A percentile compares a stretch with the other conserved stretches of the same genome.
These are phyloP conservation scores for Eremobia ochroleuca DNA, from an alignment of 2,888 invertebrate genomes.

Conservation along the genomic window DNA sequence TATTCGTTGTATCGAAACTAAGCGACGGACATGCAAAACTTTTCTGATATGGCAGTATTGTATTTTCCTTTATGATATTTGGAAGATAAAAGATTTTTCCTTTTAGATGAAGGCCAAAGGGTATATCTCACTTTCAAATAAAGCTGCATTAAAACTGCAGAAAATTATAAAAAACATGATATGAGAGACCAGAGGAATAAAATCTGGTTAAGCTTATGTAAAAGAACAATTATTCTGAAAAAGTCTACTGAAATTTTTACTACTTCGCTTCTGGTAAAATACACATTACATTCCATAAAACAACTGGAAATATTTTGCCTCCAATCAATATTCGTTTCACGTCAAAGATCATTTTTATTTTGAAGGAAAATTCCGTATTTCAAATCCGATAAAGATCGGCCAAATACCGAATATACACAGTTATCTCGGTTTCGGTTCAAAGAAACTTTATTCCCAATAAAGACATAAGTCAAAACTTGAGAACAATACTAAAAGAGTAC, in stretches of 20 bases:
- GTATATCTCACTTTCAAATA: neutral
- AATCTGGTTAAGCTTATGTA: neutral
- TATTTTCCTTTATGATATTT: slow-evolving; percentile 15
- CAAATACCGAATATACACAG: neutral
- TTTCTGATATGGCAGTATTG: slow-evolving; percentile 11
- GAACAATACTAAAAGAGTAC: too few relatives aligned
- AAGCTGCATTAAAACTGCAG: neutral
- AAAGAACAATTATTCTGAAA: neutral
- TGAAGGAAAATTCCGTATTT: neutral
- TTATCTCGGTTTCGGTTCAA: too few relatives aligned
- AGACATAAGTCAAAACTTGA: too few relatives aligned
- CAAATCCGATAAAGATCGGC: neutral
- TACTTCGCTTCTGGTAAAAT: neutral
- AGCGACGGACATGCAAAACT: slow-evolving; percentile 19
- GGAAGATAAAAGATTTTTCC: neutral
- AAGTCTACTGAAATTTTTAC: neutral
- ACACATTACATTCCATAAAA: neutral
- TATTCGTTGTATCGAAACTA: slow-evolving; percentile 19
- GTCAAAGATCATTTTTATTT: neutral
- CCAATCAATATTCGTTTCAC: neutral
- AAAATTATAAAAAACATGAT: too few relatives aligned
- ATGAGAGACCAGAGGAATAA: neutral
- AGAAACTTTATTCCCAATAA: too few relatives aligned
- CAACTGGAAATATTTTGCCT: slow-evolving; percentile 11
- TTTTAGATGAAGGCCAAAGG: neutral